Conservation (phyloP, 2,888 invertebrate genomes). For the Nemotelus nigrinus region DNA sequence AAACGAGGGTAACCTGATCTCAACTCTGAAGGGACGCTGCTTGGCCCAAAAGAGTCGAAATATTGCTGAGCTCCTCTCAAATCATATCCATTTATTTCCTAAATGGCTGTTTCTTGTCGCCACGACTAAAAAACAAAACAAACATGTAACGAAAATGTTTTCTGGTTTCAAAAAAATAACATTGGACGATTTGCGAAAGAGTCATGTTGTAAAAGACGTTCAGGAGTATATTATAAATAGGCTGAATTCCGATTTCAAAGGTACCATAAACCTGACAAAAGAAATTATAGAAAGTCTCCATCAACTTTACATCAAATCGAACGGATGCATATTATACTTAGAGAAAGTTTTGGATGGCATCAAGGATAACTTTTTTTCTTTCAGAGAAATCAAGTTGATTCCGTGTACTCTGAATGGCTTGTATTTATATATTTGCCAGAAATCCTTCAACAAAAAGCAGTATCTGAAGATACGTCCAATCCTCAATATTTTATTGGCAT, state of each 20-base stretch:
- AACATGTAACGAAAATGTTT: conserved; percentile 83
- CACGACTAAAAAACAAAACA: conserved; percentile 86
- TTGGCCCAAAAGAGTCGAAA: conserved; percentile 69
- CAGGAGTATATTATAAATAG: conserved; percentile 93
- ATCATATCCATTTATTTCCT: conserved; percentile 90
- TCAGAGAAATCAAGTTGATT: conserved; percentile 91
- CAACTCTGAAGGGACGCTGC: conserved; percentile 66
- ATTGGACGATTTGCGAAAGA: conserved; percentile 88
- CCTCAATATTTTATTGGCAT: conserved; percentile 87
- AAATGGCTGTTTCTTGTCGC: conserved; percentile 92
- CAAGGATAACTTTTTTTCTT: conserved; percentile 89
- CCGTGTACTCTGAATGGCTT: conserved; percentile 95
- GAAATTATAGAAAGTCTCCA: conserved; percentile 95
- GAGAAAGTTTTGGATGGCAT: conserved; percentile 92
- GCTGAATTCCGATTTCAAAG: conserved; percentile 87
- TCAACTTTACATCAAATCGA: conserved; percentile 94
- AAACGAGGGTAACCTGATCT: conserved; percentile 67
- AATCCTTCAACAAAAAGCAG: conserved; percentile 88
- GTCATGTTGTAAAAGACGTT: conserved; percentile 92
- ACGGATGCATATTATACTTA: conserved; percentile 88
- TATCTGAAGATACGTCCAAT: conserved; percentile 88
- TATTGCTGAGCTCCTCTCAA: conserved; percentile 85
- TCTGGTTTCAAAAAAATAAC: conserved; percentile 91
- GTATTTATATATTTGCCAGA: conserved; percentile 93
- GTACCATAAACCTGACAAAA: conserved; percentile 87